phyloP scores from a whole-genome alignment of 2,797 vertebrate species.

The Tadarida brasiliensis region DNA sequence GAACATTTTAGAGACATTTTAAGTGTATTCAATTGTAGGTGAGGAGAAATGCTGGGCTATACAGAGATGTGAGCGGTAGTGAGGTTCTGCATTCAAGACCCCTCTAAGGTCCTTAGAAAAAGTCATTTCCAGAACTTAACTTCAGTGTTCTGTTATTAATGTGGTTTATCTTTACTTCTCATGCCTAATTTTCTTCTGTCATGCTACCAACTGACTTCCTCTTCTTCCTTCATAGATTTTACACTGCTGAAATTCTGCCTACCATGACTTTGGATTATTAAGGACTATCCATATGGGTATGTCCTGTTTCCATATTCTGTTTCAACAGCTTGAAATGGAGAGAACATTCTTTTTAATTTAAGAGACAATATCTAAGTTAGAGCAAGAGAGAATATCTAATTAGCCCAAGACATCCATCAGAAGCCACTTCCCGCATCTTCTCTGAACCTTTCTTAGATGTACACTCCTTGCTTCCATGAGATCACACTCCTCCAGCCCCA shows the following conservation, averaged over 20 bases:
- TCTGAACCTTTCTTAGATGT: not conserved
- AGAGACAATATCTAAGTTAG: not conserved
- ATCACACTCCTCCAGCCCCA: not conserved
- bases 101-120: not conserved
- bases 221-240: not conserved
- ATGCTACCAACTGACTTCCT: not conserved
- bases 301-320: not conserved
- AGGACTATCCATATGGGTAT: not conserved
- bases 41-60: not conserved
- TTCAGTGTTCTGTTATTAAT: not conserved
- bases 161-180: not conserved
- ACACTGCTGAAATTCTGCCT: not conserved
- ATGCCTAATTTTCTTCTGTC: not conserved
- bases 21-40: not conserved
- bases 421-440: not conserved
- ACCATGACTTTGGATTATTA: not conserved
- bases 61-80: not conserved
- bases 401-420: not conserved
- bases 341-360: not conserved
- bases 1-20: not conserved
- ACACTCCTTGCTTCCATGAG: not conserved
- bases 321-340: constrained; percentile 9
- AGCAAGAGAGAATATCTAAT: not conserved
- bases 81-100: not conserved
- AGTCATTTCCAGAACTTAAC: not conserved